phyloP scores from a whole-genome alignment of 1,140 invertebrate species.

The Solenopsis fugax region DNA sequence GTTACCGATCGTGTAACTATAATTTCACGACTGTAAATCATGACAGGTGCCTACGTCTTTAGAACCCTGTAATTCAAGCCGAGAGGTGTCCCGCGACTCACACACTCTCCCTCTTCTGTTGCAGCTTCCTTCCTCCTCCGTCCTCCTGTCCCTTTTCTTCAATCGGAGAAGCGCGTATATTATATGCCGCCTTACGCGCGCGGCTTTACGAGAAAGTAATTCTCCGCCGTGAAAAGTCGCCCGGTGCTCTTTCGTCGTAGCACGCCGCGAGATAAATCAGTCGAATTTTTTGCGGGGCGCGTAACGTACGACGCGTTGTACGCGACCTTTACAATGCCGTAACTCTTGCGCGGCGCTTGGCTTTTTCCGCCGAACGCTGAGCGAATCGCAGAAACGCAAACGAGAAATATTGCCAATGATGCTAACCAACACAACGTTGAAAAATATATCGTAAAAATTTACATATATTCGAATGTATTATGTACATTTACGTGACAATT shows the following conservation, averaged over 20 bases:
- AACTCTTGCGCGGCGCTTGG: constrained; percentile 29
- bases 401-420: constrained; percentile 1
- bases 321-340: constrained; percentile 59
- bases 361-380: constrained; percentile 3
- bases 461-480: not conserved
- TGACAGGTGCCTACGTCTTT: constrained; percentile 76
- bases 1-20: constrained; percentile 74
- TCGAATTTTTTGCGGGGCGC: constrained; percentile 36
- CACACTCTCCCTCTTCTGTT: not conserved
- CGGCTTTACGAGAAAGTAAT: constrained; percentile 67
- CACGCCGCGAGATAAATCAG: constrained; percentile 60
- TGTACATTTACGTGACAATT: not conserved
- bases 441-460: not conserved
- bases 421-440: not conserved
- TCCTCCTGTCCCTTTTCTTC: not conserved
- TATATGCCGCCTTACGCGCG: constrained; percentile 47
- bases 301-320: constrained; percentile 42
- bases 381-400: constrained; percentile 30
- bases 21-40: constrained; percentile 77
- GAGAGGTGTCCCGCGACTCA: constrained; percentile 65
- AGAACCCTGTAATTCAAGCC: constrained; percentile 72
- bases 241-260: constrained; percentile 36
- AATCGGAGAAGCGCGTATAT: constrained; percentile 40
- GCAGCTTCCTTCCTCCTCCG: not conserved
- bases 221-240: constrained; percentile 59